Evolutionary conservation across 2,888 invertebrate genomes (phyloP).

Genomic region (Drosophila ochracea): DNA sequence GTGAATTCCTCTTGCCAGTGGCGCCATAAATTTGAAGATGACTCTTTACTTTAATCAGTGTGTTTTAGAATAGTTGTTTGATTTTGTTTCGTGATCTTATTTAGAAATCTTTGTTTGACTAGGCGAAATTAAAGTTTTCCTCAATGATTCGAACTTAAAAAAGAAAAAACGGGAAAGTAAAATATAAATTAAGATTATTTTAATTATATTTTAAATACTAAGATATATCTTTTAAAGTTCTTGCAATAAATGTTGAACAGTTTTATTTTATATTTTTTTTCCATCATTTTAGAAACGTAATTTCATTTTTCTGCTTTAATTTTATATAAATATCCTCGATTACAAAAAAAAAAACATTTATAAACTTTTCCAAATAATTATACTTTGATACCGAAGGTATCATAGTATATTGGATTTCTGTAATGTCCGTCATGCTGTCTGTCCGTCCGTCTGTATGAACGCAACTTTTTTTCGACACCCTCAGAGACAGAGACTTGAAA

Average conservation of each 20-base stretch:
- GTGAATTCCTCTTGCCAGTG: constrained; percentile 19
- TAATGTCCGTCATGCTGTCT: too few relatives aligned
- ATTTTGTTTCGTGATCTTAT: neutral
- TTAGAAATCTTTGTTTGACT: neutral
- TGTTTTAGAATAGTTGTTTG: neutral
- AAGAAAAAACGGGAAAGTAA: neutral
- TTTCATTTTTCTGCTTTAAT: neutral
- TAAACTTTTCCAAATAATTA: neutral
- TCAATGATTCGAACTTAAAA: neutral
- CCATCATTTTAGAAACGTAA: neutral
- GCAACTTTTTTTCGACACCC: too few relatives aligned
- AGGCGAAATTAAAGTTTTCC: neutral
- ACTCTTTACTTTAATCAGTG: neutral
- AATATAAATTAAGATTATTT: neutral
- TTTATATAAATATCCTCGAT: neutral
- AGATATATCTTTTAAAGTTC: neutral
- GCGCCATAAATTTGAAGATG: constrained; percentile 13
- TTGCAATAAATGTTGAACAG: neutral
- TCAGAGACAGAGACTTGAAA: too few relatives aligned
- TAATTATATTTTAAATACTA: neutral
- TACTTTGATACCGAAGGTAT: too few relatives aligned
- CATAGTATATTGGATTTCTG: too few relatives aligned
- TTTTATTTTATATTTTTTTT: neutral
- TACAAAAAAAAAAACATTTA: neutral
- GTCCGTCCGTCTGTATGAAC: too few relatives aligned